A percentile compares a stretch with the other conserved stretches of the same genome.
phyloP scores from a whole-genome alignment of 2,888 invertebrate species.

The Aporophyla lueneburgensis region DNA sequence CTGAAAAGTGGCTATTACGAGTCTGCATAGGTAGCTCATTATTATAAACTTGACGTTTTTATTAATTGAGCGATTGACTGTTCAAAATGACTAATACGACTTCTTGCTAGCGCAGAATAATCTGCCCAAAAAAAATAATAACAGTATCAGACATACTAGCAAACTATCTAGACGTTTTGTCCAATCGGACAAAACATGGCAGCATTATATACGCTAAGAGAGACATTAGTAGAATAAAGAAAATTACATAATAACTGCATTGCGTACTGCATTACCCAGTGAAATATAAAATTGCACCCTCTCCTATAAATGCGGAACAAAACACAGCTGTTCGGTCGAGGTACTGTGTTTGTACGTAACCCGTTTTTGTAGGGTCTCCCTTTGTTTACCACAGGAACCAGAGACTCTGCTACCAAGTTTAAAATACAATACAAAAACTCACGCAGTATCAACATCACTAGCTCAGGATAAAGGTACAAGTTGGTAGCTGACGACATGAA shows the following conservation, averaged over 20 bases:
- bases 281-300: slow-evolving; percentile 14
- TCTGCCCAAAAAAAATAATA: slow-evolving; percentile 1
- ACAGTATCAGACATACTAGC: neutral
- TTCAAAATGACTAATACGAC: neutral
- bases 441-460: neutral
- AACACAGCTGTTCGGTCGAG: slow-evolving; percentile 47
- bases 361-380: slow-evolving; percentile 45
- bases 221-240: neutral
- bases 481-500: too few relatives aligned
- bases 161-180: neutral
- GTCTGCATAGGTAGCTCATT: neutral
- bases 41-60: neutral
- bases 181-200: neutral
- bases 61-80: neutral
- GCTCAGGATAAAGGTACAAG: too few relatives aligned
- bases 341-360: slow-evolving; percentile 14
- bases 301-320: slow-evolving; percentile 11
- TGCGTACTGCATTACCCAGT: slow-evolving; percentile 7
- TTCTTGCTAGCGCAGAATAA: neutral
- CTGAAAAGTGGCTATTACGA: neutral
- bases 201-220: neutral
- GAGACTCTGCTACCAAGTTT: slow-evolving; percentile 38
- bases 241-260: slow-evolving; percentile 49
- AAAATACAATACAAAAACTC: slow-evolving; percentile 33
- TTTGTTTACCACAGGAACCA: slow-evolving; percentile 43